phyloP scores from a whole-genome alignment of 2,888 invertebrate genomes.

The Ganaspis brasiliensis region DNA sequence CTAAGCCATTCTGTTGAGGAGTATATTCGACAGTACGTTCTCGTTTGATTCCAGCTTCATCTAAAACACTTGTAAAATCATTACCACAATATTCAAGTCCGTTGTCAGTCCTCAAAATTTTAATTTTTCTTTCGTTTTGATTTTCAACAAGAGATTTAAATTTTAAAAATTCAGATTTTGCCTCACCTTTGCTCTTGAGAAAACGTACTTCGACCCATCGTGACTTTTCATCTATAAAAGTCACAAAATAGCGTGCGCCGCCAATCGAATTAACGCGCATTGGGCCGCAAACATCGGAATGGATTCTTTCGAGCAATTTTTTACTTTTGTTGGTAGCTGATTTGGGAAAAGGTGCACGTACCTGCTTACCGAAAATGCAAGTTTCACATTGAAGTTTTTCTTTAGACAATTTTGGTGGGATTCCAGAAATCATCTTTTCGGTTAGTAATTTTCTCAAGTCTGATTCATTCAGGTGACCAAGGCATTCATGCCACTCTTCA shows the following conservation, averaged over 20 bases:
- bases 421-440: conserved; percentile 47
- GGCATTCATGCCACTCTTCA: conserved; percentile 56
- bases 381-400: conserved; percentile 47
- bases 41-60: conserved; percentile 22
- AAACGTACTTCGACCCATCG: conserved; percentile 50
- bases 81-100: conserved; percentile 54
- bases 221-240: conserved; percentile 65
- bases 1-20: conserved; percentile 12
- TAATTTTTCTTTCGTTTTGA: conserved; percentile 50
- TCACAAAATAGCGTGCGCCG: conserved; percentile 57
- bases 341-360: conserved; percentile 48
- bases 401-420: conserved; percentile 22
- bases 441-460: conserved; percentile 46
- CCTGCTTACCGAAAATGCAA: conserved; percentile 45
- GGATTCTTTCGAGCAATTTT: conserved; percentile 48
- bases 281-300: conserved; percentile 52
- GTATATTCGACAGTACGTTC: conserved; percentile 1
- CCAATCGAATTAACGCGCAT: conserved; percentile 48
- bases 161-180: conserved; percentile 46
- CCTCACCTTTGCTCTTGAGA: conserved; percentile 51
- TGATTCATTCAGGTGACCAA: conserved; percentile 58
- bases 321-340: conserved; percentile 22
- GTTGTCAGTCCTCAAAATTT: conserved; percentile 50
- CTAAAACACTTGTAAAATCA: conserved; percentile 43
- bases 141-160: conserved; percentile 52